Evolutionary conservation across 1,140 invertebrate genomes (phyloP).

Genomic region (Drosophila navojoa): DNA sequence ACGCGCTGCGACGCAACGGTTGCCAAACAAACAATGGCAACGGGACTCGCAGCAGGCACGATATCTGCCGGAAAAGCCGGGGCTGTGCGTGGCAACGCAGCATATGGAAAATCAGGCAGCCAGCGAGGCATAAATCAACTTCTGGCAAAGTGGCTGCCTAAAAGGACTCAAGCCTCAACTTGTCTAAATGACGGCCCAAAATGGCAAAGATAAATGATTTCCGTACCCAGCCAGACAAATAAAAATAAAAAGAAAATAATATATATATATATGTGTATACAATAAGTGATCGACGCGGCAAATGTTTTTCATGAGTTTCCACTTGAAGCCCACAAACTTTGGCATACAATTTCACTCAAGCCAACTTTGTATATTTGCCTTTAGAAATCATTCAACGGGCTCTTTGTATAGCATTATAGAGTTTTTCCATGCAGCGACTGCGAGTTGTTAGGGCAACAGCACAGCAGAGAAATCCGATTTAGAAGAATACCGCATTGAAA

Average conservation of each 20-base stretch:
- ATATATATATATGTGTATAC: neutral
- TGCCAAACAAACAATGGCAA: constrained; percentile 44
- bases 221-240: constrained; percentile 14
- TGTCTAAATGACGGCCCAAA: constrained; percentile 11
- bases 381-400: too few species aligned
- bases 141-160: constrained; percentile 44
- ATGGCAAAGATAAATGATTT: constrained; percentile 48
- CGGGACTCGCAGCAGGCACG: constrained; percentile 4
- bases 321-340: constrained; percentile 1
- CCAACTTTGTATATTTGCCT: neutral
- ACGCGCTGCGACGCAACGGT: constrained; percentile 52
- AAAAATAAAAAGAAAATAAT: neutral
- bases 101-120: constrained; percentile 40
- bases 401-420: too few species aligned
- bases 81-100: constrained; percentile 26
- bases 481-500: too few species aligned
- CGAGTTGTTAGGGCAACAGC: too few species aligned
- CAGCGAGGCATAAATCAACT: constrained; percentile 57
- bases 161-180: constrained; percentile 29
- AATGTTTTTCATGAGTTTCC: neutral
- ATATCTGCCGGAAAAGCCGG: constrained; percentile 43
- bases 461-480: too few species aligned
- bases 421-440: too few species aligned
- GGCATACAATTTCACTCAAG: too few species aligned
- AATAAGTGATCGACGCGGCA: neutral